phyloP scores from a whole-genome alignment of 2,113 vertebrate genomes.

The Delphinus delphis region DNA sequence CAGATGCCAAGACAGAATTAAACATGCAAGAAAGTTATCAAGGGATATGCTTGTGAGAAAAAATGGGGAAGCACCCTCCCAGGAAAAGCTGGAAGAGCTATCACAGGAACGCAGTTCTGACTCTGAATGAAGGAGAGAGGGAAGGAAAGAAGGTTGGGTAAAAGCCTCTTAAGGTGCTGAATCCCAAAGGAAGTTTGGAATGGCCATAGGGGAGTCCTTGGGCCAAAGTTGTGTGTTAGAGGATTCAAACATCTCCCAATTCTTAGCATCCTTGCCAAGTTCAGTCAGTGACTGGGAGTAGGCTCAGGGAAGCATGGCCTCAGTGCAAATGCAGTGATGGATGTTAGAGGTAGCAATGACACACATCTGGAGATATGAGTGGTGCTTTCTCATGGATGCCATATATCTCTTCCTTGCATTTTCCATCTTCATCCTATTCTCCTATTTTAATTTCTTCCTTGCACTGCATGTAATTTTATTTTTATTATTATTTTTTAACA shows the following conservation, averaged over 20 bases:
- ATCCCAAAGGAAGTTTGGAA: neutral
- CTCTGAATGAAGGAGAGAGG: neutral
- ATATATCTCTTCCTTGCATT: accelerated
- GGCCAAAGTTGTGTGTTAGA: neutral
- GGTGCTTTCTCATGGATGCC: neutral
- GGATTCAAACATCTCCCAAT: neutral
- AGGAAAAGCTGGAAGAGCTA: neutral
- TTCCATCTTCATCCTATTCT: neutral
- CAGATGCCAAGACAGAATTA: neutral
- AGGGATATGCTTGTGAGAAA: neutral
- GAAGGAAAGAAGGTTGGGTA: neutral
- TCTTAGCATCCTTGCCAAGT: too few species aligned
- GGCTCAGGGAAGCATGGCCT: neutral
- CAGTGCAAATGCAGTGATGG: accelerated
- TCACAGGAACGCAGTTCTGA: neutral
- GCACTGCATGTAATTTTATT: neutral
- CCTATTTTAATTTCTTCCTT: neutral
- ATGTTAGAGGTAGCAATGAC: neutral
- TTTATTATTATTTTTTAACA: too few species aligned
- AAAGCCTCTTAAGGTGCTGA: neutral
- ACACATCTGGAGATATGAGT: neutral
- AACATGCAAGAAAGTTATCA: neutral
- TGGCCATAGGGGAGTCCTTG: neutral
- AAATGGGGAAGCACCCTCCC: neutral
- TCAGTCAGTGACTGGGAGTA: neutral